These are phyloP conservation scores for Bradynema listronoti DNA, from an alignment of 1,140 invertebrate genomes.

Conservation along the genomic window DNA sequence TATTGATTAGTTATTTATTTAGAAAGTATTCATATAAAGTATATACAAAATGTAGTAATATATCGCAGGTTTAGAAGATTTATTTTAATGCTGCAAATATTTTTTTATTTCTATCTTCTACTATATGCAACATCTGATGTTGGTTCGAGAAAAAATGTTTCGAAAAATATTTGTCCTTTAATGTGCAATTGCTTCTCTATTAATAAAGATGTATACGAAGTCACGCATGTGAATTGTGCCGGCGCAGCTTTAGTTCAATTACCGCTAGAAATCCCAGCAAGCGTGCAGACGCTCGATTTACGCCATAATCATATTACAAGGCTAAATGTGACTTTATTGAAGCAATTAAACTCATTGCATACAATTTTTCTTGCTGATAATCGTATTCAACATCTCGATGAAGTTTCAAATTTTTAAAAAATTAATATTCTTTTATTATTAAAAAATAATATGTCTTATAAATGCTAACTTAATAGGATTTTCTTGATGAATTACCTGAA, in stretches of 20 bases:
- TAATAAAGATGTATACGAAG: too few species aligned
- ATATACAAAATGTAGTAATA: too few species aligned
- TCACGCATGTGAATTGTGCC: slow-evolving; percentile 17
- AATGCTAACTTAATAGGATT: slow-evolving; percentile 23
- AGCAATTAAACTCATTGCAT: slow-evolving; percentile 18
- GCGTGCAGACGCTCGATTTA: slow-evolving; percentile 17
- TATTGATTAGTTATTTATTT: too few species aligned
- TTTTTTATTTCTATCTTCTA: too few species aligned
- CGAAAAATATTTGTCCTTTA: too few species aligned
- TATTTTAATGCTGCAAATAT: too few species aligned
- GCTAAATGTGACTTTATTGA: slow-evolving; percentile 5
- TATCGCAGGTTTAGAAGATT: too few species aligned
- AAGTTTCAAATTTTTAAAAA: slow-evolving; percentile 7
- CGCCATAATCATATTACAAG: slow-evolving; percentile 17
- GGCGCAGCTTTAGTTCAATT: slow-evolving; percentile 7
- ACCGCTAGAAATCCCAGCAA: slow-evolving; percentile 13
- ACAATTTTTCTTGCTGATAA: slow-evolving; percentile 35
- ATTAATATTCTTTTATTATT: slow-evolving; percentile 19
- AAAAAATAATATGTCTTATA: neutral
- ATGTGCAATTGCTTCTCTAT: neutral
- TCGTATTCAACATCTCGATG: slow-evolving; percentile 28
- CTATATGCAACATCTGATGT: too few species aligned
- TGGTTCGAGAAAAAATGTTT: too few species aligned
- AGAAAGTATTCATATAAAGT: too few species aligned
- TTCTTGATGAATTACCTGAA: slow-evolving; percentile 36